phyloP scores from a whole-genome alignment of 2,888 invertebrate species.

The Oscheius sp. region DNA sequence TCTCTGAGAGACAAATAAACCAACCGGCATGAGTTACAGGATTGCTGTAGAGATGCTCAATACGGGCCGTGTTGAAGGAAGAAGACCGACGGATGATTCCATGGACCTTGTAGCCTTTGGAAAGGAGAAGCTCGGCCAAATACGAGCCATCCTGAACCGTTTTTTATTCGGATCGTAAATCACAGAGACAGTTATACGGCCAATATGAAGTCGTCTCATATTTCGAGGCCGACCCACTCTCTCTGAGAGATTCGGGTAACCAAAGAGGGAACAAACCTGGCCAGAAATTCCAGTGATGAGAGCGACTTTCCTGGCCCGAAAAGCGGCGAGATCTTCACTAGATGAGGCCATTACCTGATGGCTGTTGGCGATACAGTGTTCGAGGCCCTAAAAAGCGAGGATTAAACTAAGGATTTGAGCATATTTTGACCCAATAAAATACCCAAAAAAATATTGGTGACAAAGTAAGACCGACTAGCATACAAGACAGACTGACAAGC shows the following conservation, averaged over 20 bases:
- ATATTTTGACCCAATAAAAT: neutral
- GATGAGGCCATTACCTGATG: slow-evolving; percentile 48
- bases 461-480: neutral
- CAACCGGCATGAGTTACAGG: slow-evolving; percentile 82
- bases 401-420: neutral
- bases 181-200: too few species aligned
- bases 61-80: slow-evolving; percentile 90
- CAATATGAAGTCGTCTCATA: too few species aligned
- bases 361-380: slow-evolving; percentile 51
- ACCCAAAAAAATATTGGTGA: neutral
- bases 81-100: slow-evolving; percentile 85
- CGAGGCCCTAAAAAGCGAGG: slow-evolving; percentile 47
- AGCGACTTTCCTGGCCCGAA: slow-evolving; percentile 77
- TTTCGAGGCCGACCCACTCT: too few species aligned
- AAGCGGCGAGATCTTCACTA: slow-evolving; percentile 58
- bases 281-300: slow-evolving; percentile 96
- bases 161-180: neutral
- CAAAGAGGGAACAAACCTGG: slow-evolving; percentile 82
- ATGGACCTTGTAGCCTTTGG: slow-evolving; percentile 89
- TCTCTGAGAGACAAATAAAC: neutral
- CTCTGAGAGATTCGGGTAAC: too few species aligned
- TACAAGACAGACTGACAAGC: neutral
- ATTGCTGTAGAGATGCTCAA: slow-evolving; percentile 92
- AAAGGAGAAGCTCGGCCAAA: slow-evolving; percentile 88
- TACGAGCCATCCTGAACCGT: slow-evolving; percentile 90